Evolutionary conservation across 2,888 invertebrate species (phyloP).

Genomic region (Cantharis lateralis): DNA sequence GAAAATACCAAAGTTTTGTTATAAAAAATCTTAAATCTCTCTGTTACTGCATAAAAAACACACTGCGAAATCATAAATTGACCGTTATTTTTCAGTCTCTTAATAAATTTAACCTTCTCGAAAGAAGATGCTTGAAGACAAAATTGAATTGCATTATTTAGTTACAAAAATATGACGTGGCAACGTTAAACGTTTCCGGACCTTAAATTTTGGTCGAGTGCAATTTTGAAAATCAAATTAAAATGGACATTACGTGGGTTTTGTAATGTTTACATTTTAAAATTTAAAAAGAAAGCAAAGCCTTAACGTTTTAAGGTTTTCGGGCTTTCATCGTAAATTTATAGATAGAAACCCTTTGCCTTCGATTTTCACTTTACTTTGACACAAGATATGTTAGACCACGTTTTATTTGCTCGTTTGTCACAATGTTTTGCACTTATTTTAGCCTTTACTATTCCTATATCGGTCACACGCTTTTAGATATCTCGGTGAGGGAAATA

Average conservation of each 20-base stretch:
- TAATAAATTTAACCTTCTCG: slow-evolving; percentile 1
- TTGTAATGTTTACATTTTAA: neutral
- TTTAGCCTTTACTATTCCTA: slow-evolving; percentile 13
- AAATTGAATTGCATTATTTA: slow-evolving; percentile 6
- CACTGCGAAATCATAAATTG: slow-evolving; percentile 11
- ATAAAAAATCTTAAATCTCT: slow-evolving; percentile 3
- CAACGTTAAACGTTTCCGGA: neutral
- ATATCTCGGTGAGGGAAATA: slow-evolving; percentile 15
- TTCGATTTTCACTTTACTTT: slow-evolving; percentile 34
- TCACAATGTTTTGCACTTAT: slow-evolving; percentile 25
- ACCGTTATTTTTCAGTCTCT: slow-evolving; percentile 2
- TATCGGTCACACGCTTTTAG: slow-evolving; percentile 17
- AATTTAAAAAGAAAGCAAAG: neutral
- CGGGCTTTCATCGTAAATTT: slow-evolving; percentile 20
- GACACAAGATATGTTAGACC: slow-evolving; percentile 30
- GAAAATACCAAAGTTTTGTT: slow-evolving; percentile 12
- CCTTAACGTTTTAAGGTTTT: neutral
- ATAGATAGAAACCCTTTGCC: slow-evolving; percentile 29
- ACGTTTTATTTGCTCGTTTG: slow-evolving; percentile 33
- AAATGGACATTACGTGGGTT: neutral
- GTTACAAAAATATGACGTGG: slow-evolving; percentile 7
- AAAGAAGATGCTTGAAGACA: slow-evolving; percentile 1
- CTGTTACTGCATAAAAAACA: slow-evolving; percentile 11
- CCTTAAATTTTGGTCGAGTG: neutral
- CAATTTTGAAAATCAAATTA: neutral